Percentiles rank a stretch among this genome's conserved stretches.
These are phyloP conservation scores for Drosophila athabasca DNA, from an alignment of 1,140 invertebrate genomes.

Conservation along the genomic window DNA sequence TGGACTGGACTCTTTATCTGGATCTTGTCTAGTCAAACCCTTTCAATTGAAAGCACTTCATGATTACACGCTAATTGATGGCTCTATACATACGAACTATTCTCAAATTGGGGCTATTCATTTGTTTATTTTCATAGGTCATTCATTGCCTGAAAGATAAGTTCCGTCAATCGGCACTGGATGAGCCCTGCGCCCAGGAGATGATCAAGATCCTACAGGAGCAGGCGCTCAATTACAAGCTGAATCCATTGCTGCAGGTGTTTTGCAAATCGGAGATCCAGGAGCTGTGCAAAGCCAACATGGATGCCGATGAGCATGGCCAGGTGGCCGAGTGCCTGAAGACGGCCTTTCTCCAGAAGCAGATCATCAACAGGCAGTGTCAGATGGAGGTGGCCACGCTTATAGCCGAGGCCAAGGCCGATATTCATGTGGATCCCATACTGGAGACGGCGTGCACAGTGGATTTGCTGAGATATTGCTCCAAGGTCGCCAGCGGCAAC, in stretches of 20 bases:
- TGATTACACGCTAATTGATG: background rate
- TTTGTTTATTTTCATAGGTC: conserved; percentile 73
- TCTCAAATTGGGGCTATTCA: background rate
- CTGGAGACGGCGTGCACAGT: conserved; percentile 90
- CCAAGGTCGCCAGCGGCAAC: conserved; percentile 91
- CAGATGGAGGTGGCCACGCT: conserved; percentile 91
- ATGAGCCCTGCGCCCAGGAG: conserved; percentile 91
- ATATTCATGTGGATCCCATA: conserved; percentile 93
- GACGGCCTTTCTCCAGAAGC: conserved; percentile 88
- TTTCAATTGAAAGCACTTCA: conserved; percentile 16
- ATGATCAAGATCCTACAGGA: conserved; percentile 92
- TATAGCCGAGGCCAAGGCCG: conserved; percentile 91
- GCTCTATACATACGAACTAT: background rate
- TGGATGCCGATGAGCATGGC: conserved; percentile 85
- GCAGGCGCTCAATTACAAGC: conserved; percentile 93
- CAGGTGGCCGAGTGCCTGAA: conserved; percentile 95
- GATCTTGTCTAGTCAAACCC: background rate
- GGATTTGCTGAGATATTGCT: conserved; percentile 93
- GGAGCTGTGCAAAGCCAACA: conserved; percentile 85
- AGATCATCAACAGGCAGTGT: conserved; percentile 90
- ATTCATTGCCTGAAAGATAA: conserved; percentile 90
- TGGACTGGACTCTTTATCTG: conserved; percentile 13
- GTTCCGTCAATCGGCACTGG: conserved; percentile 89
- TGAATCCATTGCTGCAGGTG: conserved; percentile 92
- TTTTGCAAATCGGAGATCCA: conserved; percentile 90